Evolutionary conservation across 2,888 invertebrate species (phyloP), one percentile per base, ranked within the genome.

Genomic region (Polia nebulosa): DNA sequence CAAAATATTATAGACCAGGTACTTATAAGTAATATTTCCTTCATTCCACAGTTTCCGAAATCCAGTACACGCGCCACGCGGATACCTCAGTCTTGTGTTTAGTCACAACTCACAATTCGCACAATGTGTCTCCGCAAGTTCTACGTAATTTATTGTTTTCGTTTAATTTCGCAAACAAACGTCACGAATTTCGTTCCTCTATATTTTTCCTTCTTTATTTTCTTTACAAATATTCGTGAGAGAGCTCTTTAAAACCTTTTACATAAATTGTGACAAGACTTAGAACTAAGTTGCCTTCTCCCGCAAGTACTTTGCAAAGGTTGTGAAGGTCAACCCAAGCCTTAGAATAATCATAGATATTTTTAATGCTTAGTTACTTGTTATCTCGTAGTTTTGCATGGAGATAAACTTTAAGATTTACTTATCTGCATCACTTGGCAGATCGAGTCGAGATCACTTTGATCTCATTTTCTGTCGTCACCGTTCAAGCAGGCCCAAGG

Each of bases 151-250:
- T 17, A 25, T 27, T 34, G 20, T 66, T 34, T 53, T 27, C 25
- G 11, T 25, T 39, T 32, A 51, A 51, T 64, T 65, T 41, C 2
- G 13, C 25, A 17, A 51, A 34, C 20, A 36, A 36, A 29, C 8
- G 5, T 47, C 11, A 27, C 52, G n/a, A 44, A 15, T 34, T 34
- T 20, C n/a, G 11, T 55, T 55, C 3, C 22, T 17, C 17, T 5
- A n/a, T 3, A 36, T 1, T 36, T 36, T 36, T 34, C 9, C 17
- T 13, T 29, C 5, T n/a, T 34, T 20, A 15, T 64, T 51, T 9
- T 63, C 7, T n/a, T 64, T 13, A 39, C 13, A 7, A 22, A 63
- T 15, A 22, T 36, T 58, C 34, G 27, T 53, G 55, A 36, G 27
- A 11, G 17, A 62, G 36, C 27, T 47, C 36, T 41, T 25, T 8